A percentile compares a stretch with the other conserved stretches of the same genome.
Evolutionary conservation across 2,113 vertebrate species (phyloP).

Genomic region (Lepus timidus): DNA sequence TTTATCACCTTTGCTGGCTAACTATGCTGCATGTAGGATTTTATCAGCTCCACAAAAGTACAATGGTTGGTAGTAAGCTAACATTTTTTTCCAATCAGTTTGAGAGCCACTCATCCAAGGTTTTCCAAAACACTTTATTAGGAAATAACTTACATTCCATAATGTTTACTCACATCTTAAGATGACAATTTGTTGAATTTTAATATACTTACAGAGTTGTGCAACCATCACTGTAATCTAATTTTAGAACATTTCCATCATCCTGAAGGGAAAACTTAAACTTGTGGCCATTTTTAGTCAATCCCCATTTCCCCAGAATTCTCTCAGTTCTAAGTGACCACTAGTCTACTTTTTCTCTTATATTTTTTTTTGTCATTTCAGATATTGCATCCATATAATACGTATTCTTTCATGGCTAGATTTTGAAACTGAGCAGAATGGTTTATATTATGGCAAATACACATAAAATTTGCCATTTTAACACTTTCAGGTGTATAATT

Average conservation of each 20-base stretch:
- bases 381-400: background rate
- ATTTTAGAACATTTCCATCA: background rate
- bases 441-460: background rate
- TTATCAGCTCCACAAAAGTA: background rate
- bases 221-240: background rate
- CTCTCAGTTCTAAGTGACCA: background rate
- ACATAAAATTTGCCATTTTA: background rate
- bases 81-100: background rate
- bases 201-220: background rate
- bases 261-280: slow-evolving; percentile 11
- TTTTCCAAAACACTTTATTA: background rate
- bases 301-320: background rate
- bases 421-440: slow-evolving; percentile 6
- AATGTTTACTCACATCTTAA: background rate
- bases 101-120: background rate
- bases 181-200: background rate
- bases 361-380: background rate
- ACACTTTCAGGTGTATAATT: background rate
- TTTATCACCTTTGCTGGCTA: background rate
- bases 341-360: background rate
- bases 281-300: background rate
- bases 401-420: background rate
- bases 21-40: background rate
- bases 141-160: background rate
- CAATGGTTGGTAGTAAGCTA: background rate